phyloP scores from a whole-genome alignment of 2,797 vertebrate species.

The Silurus lanzhouensis region DNA sequence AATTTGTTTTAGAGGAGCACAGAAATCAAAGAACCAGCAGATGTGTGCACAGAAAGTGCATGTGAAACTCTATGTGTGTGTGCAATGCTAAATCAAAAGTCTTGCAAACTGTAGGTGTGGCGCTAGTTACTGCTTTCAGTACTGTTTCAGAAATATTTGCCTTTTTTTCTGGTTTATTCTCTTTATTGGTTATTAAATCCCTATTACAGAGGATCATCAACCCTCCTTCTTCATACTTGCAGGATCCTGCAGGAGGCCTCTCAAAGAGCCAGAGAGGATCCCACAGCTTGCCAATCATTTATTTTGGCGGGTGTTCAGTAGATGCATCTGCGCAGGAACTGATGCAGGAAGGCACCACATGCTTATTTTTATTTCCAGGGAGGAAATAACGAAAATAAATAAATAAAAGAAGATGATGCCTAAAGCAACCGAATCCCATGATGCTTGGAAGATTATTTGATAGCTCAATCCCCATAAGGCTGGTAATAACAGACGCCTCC shows the following conservation, averaged over 20 bases:
- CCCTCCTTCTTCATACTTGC: slow-evolving; percentile 32
- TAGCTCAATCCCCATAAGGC: slow-evolving; percentile 36
- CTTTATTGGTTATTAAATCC: slow-evolving; percentile 45
- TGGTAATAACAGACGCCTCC: slow-evolving; percentile 35
- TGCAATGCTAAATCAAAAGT: not conserved
- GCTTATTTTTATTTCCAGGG: slow-evolving; percentile 21
- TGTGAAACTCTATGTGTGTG: not conserved
- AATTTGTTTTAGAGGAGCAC: too few species aligned
- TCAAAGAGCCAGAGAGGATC: slow-evolving; percentile 38
- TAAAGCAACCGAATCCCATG: slow-evolving; percentile 23
- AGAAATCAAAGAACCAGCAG: too few species aligned
- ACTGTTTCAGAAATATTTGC: not conserved
- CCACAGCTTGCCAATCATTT: slow-evolving; percentile 43
- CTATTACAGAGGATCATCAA: slow-evolving; percentile 35
- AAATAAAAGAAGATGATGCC: not conserved
- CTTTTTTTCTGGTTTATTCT: slow-evolving; percentile 11
- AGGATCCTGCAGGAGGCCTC: slow-evolving; percentile 20
- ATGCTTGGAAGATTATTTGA: slow-evolving; percentile 34
- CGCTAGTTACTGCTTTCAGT: not conserved
- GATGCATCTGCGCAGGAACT: slow-evolving; percentile 35
- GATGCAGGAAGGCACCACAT: slow-evolving; percentile 30
- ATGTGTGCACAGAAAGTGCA: too few species aligned
- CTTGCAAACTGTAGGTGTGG: not conserved
- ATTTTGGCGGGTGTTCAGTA: slow-evolving; percentile 46
- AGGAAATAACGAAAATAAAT: not conserved